Conservation (phyloP, 2,888 invertebrate genomes). For the Agrotis clavis region DNA sequence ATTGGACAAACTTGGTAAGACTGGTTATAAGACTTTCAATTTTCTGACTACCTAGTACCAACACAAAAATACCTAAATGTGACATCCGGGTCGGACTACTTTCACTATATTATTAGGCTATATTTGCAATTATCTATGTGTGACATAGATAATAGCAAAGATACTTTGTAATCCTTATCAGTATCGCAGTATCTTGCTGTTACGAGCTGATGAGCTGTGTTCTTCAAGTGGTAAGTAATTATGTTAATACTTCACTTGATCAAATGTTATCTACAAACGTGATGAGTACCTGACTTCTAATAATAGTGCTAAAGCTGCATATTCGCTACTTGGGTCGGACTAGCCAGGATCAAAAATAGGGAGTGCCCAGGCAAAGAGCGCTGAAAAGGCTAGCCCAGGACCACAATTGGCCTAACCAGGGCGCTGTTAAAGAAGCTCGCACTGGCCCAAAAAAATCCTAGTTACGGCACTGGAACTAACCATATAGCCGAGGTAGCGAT, state of each 20-base stretch:
- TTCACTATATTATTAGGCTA: background rate
- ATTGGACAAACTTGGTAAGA: background rate
- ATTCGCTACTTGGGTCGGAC: too few relatives aligned
- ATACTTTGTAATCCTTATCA: background rate
- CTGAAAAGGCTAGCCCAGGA: too few relatives aligned
- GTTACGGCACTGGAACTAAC: too few relatives aligned
- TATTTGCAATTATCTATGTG: too few relatives aligned
- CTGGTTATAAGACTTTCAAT: background rate
- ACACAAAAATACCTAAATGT: background rate
- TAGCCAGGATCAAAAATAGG: too few relatives aligned
- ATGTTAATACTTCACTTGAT: background rate
- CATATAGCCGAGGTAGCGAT: too few relatives aligned
- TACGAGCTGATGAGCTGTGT: background rate
- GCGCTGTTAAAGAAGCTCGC: too few relatives aligned
- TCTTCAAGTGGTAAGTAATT: background rate
- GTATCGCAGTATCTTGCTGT: background rate
- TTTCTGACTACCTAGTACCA: background rate
- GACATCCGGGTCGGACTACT: background rate
- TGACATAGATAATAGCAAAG: background rate
- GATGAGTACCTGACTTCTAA: background rate
- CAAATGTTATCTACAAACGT: background rate
- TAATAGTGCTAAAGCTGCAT: too few relatives aligned
- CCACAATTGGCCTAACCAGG: too few relatives aligned
- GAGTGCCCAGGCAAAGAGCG: too few relatives aligned
- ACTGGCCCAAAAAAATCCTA: too few relatives aligned